These are phyloP conservation scores for Thaumatotibia leucotreta DNA, from an alignment of 1,140 invertebrate species.

Conservation along the genomic window DNA sequence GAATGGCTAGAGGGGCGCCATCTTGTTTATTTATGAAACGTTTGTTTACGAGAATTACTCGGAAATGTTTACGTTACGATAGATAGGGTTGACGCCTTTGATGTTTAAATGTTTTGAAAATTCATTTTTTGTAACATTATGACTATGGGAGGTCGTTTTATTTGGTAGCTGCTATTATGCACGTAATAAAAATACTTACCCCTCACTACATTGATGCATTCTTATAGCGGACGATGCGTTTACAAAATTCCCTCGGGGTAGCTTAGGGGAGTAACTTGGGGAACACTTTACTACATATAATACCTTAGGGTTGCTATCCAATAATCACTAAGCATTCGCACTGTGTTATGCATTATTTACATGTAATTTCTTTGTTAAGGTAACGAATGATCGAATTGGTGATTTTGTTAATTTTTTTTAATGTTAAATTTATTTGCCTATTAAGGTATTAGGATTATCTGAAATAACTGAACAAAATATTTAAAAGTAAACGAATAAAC, in stretches of 20 bases:
- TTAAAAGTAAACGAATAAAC: too few species aligned
- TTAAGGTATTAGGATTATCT: too few species aligned
- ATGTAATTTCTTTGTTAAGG: too few species aligned
- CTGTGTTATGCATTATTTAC: too few species aligned
- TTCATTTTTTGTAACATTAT: not conserved
- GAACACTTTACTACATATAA: not conserved
- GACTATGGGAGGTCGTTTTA: not conserved
- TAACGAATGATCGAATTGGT: too few species aligned
- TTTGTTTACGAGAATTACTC: not conserved
- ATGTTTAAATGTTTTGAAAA: not conserved
- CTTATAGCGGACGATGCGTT: too few species aligned
- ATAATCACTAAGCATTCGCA: not conserved
- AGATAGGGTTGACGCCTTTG: not conserved
- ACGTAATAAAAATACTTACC: not conserved
- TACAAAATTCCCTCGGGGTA: too few species aligned
- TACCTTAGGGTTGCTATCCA: not conserved
- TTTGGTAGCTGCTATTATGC: not conserved
- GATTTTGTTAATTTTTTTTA: too few species aligned
- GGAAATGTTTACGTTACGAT: slow-evolving; percentile 1
- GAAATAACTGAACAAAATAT: too few species aligned
- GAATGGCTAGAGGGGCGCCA: not conserved
- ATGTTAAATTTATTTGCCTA: too few species aligned
- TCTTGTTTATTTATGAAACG: slow-evolving; percentile 2
- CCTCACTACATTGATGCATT: not conserved
- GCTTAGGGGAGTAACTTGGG: not conserved